phyloP scores from a whole-genome alignment of 2,113 vertebrate genomes.

The Macaca mulatta region DNA sequence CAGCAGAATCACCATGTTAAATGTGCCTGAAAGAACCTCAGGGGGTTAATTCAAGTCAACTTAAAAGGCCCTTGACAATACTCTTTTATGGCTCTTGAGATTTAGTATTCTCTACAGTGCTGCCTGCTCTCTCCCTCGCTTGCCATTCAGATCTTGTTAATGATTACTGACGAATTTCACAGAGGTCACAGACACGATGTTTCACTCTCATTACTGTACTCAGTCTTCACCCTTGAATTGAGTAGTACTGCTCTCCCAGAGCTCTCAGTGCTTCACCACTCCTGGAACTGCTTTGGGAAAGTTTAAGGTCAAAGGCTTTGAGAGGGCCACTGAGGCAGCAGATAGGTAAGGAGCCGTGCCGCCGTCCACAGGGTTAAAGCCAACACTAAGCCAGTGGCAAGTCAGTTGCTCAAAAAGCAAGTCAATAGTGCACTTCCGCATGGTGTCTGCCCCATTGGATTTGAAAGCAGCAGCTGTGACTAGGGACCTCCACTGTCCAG shows the following conservation, averaged over 20 bases:
- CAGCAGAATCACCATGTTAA: background rate
- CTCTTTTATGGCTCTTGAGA: background rate
- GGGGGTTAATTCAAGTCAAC: background rate
- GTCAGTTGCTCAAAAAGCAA: background rate
- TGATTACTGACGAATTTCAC: background rate
- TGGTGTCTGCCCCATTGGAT: background rate
- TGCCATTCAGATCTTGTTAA: slow-evolving; percentile 35
- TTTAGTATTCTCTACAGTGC: background rate
- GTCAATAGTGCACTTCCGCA: background rate
- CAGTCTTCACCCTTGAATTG: background rate
- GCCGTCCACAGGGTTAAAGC: background rate
- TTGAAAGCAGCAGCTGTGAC: background rate
- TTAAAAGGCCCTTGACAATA: background rate
- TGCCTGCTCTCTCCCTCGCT: background rate
- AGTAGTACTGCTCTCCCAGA: background rate
- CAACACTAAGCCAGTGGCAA: background rate
- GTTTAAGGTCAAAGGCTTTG: background rate
- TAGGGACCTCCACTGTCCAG: background rate
- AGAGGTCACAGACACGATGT: slow-evolving; percentile 9
- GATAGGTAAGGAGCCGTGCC: background rate
- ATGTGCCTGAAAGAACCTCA: background rate
- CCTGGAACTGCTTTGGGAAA: background rate
- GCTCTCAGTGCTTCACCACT: background rate
- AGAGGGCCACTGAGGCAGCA: background rate
- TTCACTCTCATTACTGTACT: slow-evolving; percentile 23